Conservation (phyloP, 2,888 invertebrate species). For the Euzophera pinguis region DNA sequence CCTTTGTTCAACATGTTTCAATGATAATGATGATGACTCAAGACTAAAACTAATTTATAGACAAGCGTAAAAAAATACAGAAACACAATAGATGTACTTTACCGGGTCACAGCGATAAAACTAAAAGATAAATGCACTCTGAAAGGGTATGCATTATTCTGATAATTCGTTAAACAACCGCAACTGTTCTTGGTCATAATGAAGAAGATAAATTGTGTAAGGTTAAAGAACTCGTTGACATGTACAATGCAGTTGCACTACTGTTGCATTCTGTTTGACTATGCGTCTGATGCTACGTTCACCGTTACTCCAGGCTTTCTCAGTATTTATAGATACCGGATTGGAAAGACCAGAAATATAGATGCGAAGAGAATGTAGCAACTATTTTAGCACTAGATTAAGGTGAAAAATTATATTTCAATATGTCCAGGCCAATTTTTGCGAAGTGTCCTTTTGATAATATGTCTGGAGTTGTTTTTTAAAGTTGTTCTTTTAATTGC, state of each 20-base stretch:
- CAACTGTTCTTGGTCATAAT: constrained; percentile 44
- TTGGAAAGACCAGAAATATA: constrained; percentile 23
- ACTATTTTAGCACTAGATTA: too few species aligned
- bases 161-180: constrained; percentile 37
- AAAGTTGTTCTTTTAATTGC: not conserved
- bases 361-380: not conserved
- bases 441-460: too few species aligned
- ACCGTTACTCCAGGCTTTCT: constrained; percentile 62
- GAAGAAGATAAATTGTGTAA: constrained; percentile 44
- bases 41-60: constrained; percentile 32
- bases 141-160: constrained; percentile 47
- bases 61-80: constrained; percentile 11
- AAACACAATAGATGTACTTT: constrained; percentile 31
- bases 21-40: too few species aligned
- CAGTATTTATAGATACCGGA: constrained; percentile 18
- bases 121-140: constrained; percentile 63
- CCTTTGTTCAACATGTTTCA: too few species aligned
- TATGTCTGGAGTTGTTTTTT: not conserved
- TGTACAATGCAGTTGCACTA: constrained; percentile 59
- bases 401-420: too few species aligned
- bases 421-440: too few species aligned
- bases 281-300: constrained; percentile 53
- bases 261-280: constrained; percentile 62
- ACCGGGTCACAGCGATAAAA: constrained; percentile 66
- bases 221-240: constrained; percentile 46